Evolutionary conservation across 2,113 vertebrate genomes (phyloP).

Genomic region (Lophius piscatorius): DNA sequence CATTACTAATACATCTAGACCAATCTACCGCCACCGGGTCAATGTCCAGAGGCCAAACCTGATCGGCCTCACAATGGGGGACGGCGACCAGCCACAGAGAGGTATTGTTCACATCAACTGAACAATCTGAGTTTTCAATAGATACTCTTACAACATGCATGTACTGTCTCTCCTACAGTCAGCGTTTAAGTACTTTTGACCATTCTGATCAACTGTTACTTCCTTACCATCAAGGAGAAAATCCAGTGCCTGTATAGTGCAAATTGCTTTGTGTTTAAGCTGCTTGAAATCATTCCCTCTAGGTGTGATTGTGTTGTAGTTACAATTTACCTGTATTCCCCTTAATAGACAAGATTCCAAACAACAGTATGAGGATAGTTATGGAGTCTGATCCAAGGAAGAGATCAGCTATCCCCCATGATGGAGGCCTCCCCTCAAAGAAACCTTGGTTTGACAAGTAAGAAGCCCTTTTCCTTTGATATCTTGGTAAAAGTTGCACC

Average conservation of each 20-base stretch:
- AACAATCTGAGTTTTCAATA: constrained; percentile 7
- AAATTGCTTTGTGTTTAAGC: no score
- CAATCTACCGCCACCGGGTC: constrained; percentile 92
- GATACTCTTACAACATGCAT: not conserved
- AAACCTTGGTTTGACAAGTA: constrained; percentile 99
- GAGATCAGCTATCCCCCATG: constrained; percentile 83
- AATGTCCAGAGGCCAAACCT: constrained; percentile 96
- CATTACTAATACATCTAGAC: constrained; percentile 91
- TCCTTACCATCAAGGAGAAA: no score
- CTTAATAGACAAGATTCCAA: constrained; percentile 88
- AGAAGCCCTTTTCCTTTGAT: constrained; percentile 44
- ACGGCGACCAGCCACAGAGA: constrained; percentile 91
- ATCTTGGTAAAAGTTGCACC: not conserved
- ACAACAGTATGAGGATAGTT: constrained; percentile 94
- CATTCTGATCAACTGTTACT: no score
- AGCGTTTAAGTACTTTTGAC: no score
- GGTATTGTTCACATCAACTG: constrained; percentile 75
- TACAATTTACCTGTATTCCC: constrained; percentile 24
- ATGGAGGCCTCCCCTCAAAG: constrained; percentile 84
- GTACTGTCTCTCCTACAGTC: not conserved
- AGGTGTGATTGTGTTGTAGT: not conserved
- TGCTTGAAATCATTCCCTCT: no score
- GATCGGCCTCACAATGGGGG: constrained; percentile 95
- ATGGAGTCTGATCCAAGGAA: constrained; percentile 96
- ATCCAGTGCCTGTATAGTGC: no score